Evolutionary conservation across 2,113 vertebrate genomes (phyloP), one percentile per base, ranked within the genome.

Genomic region (Craseonycteris thonglongyai): DNA sequence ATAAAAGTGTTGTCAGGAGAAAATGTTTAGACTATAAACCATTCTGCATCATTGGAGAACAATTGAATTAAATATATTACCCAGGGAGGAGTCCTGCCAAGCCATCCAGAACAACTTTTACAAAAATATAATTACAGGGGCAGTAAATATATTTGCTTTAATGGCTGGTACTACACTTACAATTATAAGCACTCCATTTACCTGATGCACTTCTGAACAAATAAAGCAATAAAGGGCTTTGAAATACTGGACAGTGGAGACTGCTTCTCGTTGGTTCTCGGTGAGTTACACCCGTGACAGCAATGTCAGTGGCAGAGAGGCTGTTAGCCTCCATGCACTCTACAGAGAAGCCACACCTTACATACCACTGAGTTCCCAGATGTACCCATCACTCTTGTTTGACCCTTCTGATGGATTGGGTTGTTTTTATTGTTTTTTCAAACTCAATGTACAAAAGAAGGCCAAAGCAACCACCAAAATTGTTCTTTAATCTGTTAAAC

Each of bases 21-120:
- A 82, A 96, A 81, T 69, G 40, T 82, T 63, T 97, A 54, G 28
- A 95, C 14, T 96, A 90, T 74, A 54, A 82, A 61, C 51, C 8
- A 5, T 79, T 98, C 93, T 93, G 54, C 74, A 76, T 90, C 91
- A 86, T 45, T 90, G 91, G 33, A 95, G 45, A 97, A 96, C 93
- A 90, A 97, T 42, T 15, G 16, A 97, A 80, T 72, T 79, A 96
- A 96, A 94, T 54, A 81, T 65, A 79, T 83, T 75, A 92, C 19
- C 45, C 14, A 83, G 47, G 91, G 45, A 96, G 94, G 63, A 90
- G 61, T 38, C 3, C 42, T 74, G 66, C 45, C 35, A 75, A 97
- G 19, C 59, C 65, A 74, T n/a, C 51, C 42, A 72, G 49, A 96
- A 88, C 6, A 19, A 96, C 86, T 96, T 95, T 79, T 96, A 91